These are phyloP conservation scores for Gobio occitaniae DNA, from an alignment of 2,797 vertebrate genomes.

Conservation along the genomic window DNA sequence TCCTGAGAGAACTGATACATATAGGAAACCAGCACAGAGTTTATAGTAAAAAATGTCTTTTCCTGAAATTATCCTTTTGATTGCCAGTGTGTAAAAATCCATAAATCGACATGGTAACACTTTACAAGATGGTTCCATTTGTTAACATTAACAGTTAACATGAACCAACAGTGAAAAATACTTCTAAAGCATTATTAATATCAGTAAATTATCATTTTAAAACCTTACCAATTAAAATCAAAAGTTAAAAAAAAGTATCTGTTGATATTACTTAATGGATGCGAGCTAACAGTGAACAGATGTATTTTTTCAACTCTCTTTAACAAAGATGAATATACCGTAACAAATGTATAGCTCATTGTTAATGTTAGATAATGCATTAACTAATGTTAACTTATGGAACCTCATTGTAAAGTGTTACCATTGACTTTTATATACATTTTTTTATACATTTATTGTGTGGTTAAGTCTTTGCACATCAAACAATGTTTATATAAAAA, in stretches of 20 bases:
- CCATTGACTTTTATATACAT: not conserved
- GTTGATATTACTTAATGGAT: not conserved
- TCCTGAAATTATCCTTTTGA: not conserved
- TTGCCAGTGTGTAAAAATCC: not conserved
- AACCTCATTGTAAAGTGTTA: not conserved
- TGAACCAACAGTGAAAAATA: not conserved
- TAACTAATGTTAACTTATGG: not conserved
- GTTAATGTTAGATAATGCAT: not conserved
- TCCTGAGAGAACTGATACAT: conserved; percentile 2
- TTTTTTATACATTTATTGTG: not conserved
- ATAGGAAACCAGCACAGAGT: not conserved
- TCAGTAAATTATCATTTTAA: not conserved
- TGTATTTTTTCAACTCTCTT: not conserved
- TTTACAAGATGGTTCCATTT: not conserved
- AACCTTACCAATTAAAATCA: not conserved
- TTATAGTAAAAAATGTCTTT: not conserved
- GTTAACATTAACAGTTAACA: not conserved
- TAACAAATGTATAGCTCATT: not conserved
- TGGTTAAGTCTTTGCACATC: not conserved
- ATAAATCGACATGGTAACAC: not conserved
- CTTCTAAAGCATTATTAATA: not conserved
- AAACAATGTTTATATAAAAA: not conserved
- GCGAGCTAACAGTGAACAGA: not conserved
- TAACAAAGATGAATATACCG: not conserved
- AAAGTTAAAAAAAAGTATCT: too few relatives aligned